phyloP scores from a whole-genome alignment of 2,113 vertebrate species.

The Archocentrus centrarchus region DNA sequence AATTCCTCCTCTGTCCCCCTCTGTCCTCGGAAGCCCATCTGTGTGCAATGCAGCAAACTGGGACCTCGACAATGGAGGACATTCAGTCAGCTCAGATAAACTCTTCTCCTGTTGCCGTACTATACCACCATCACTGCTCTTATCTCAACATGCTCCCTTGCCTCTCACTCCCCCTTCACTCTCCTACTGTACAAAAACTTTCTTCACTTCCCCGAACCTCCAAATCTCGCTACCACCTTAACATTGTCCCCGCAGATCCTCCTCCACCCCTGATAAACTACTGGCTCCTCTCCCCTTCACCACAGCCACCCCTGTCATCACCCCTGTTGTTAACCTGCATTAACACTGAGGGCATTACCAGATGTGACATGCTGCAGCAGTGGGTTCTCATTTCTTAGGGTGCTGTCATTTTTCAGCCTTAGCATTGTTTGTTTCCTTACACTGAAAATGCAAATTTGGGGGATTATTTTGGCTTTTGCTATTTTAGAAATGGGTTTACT shows the following conservation, averaged over 20 bases:
- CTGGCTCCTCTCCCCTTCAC: constrained; percentile 5
- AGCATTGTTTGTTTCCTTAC: not conserved
- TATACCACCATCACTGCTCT: constrained; percentile 34
- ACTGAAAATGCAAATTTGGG: not conserved
- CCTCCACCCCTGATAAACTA: constrained; percentile 36
- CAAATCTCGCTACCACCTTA: constrained; percentile 30
- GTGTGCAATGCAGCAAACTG: constrained; percentile 20
- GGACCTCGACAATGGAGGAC: constrained; percentile 65
- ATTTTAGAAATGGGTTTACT: not conserved
- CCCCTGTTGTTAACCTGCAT: constrained; percentile 38
- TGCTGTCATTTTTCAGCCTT: not conserved
- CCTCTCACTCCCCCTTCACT: not conserved
- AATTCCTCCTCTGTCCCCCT: constrained; percentile 50
- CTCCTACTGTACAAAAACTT: not conserved
- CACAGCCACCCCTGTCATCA: constrained; percentile 42
- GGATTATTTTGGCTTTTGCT: not conserved
- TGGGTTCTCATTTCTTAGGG: not conserved
- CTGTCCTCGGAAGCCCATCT: constrained; percentile 58
- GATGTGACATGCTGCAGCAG: constrained; percentile 27
- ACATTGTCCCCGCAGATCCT: constrained; percentile 1
- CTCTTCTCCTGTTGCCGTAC: not conserved
- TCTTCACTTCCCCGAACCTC: not conserved
- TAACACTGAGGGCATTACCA: constrained; percentile 17
- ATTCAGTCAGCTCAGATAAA: constrained; percentile 62
- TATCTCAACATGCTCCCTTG: constrained; percentile 38